phyloP scores from a whole-genome alignment of 2,797 vertebrate genomes.

The Notolabrus celidotus region DNA sequence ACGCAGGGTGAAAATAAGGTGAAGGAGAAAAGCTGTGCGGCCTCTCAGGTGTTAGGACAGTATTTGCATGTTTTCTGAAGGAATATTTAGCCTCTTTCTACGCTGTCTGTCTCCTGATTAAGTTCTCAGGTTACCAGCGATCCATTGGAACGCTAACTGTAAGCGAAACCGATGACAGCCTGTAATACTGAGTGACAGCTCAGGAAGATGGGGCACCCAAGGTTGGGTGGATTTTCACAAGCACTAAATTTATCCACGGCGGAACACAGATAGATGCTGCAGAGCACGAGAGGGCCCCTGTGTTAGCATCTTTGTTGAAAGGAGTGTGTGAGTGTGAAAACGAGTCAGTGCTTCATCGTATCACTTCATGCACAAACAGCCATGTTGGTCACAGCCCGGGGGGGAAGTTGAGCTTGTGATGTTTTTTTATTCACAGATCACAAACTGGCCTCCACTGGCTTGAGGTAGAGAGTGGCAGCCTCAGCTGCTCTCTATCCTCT shows the following conservation, averaged over 20 bases:
- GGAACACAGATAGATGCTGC: conserved; percentile 26
- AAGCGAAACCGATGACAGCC: conserved; percentile 81
- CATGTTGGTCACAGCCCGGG: conserved; percentile 48
- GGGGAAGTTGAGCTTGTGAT: conserved; percentile 44
- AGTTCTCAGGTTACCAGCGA: conserved; percentile 71
- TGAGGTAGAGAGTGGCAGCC: conserved; percentile 64
- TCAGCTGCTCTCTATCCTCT: conserved; percentile 77
- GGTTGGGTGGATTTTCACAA: conserved; percentile 67
- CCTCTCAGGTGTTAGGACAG: conserved; percentile 19
- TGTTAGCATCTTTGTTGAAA: conserved; percentile 30
- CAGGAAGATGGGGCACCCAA: conserved; percentile 49
- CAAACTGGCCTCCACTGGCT: conserved; percentile 51
- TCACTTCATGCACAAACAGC: conserved; percentile 43
- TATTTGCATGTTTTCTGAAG: conserved; percentile 62
- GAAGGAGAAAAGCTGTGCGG: conserved; percentile 2
- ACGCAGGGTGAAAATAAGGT: conserved; percentile 1
- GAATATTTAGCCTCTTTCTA: conserved; percentile 55
- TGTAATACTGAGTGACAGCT: conserved; percentile 78
- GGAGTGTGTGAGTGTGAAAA: conserved; percentile 14
- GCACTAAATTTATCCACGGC: conserved; percentile 77
- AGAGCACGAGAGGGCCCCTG: conserved; percentile 32
- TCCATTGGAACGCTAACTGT: conserved; percentile 78
- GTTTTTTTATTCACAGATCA: conserved; percentile 74
- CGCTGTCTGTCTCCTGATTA: conserved; percentile 40
- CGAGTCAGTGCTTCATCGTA: conserved; percentile 20